Base-by-base conservation (phyloP, 92 coral and sea anemone species). In the Palythoa caribaeorum region DNA sequence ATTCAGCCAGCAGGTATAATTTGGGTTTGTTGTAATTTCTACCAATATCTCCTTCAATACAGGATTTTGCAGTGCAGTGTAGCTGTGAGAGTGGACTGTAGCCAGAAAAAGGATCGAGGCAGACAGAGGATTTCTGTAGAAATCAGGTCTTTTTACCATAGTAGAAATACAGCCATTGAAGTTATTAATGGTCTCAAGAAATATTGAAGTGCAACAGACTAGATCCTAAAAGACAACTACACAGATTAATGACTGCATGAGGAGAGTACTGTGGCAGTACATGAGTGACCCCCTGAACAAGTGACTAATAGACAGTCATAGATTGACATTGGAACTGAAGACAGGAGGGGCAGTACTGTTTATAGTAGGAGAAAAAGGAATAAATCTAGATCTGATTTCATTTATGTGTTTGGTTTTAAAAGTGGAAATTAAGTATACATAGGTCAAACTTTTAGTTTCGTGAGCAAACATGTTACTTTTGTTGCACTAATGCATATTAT, bases 121-220 rank as follows among this genome's bases (percentile, higher is more conserved):
- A 78, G 83, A 76, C 80, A 76, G 80, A 76, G 80, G 62, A 76
- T 48, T 76, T 76, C 80, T 76, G 68, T 57, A 78, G 83, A 63
- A 62, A 78, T 15, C 83, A 78, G 70, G 38, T 78, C 68, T 78
- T 78, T 77, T 78, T 54, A 78, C 51, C 13, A 44, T 78, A 37
- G 55, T 78, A 78, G 83, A 76, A 78, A n/a, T 78, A 60, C 83
- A 35, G 71, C 83, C 83, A 54, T 16, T 54, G 83, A 78, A 78
- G 83, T 78, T 37, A 76, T 20, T 50, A 48, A 76, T 37, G 68
- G 83, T 77, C 69, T 78, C 70, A 78, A 20, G 83, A 78, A 54
- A 20, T 35, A 76, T 9, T 50, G 80, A 76, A 76, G 80, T 39
- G 51, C 80, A 52, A 52, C 80, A 76, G 80, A 20, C 38, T 78